A percentile compares a stretch with the other conserved stretches of the same genome.
These are phyloP conservation scores for Erinaceus europaeus DNA, from an alignment of 2,113 vertebrate genomes.

Conservation along the genomic window DNA sequence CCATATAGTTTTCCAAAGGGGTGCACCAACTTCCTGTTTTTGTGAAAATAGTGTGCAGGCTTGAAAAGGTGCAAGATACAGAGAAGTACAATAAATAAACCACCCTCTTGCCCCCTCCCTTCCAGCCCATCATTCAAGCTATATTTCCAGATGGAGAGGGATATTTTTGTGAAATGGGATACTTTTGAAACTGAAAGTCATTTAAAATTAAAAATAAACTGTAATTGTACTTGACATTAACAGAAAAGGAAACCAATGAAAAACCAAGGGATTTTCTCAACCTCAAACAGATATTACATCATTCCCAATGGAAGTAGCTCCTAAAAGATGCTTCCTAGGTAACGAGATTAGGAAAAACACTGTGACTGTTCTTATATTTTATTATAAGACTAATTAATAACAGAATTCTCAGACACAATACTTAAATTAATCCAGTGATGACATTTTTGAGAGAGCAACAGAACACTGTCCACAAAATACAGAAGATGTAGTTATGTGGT, in stretches of 20 bases:
- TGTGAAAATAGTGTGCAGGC: neutral
- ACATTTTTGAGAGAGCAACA: neutral
- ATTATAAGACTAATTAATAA: neutral
- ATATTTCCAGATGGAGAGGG: neutral
- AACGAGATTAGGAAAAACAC: neutral
- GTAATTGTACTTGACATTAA: neutral
- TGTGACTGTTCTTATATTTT: too few relatives aligned
- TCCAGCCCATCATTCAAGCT: neutral
- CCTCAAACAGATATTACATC: neutral
- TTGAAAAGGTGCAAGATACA: neutral
- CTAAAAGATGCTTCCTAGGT: neutral
- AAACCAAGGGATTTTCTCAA: neutral
- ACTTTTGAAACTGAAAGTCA: constrained; percentile 1
- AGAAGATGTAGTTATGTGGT: neutral
- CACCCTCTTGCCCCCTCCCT: neutral
- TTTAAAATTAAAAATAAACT: too few relatives aligned
- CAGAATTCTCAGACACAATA: neutral
- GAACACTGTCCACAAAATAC: neutral
- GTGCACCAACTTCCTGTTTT: too few relatives aligned
- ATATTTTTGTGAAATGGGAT: neutral
- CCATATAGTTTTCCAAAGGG: too few relatives aligned
- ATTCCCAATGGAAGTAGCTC: neutral
- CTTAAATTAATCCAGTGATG: too few relatives aligned
- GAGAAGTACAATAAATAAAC: neutral
- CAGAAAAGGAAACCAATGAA: neutral